Evolutionary conservation across 2,888 invertebrate species (phyloP).

Genomic region (Andrena dorsata): DNA sequence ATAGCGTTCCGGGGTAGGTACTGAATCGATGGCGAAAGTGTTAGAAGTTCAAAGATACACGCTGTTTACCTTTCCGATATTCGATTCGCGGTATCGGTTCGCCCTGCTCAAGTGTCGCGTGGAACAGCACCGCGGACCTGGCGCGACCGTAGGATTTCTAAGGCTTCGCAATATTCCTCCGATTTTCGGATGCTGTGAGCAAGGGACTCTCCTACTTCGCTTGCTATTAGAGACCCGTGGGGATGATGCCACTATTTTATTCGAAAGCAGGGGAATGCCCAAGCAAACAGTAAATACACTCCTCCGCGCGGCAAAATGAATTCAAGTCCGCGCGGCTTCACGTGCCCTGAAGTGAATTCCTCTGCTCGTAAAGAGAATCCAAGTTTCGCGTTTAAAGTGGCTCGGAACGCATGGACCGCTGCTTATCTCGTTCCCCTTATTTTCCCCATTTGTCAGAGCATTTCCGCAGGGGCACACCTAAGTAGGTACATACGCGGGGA

Average conservation of each 20-base stretch:
- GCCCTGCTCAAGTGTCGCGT: constrained; percentile 17
- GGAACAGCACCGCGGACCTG: constrained; percentile 13
- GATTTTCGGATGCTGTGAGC: not conserved
- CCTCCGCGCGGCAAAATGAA: not conserved
- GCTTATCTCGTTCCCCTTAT: constrained; percentile 5
- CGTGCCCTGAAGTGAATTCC: constrained; percentile 5
- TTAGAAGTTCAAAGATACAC: constrained; percentile 48
- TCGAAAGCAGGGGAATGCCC: no score
- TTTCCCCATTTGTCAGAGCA: not conserved
- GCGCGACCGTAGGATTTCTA: constrained; percentile 7
- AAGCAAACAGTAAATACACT: no score
- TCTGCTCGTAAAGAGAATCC: constrained; percentile 14
- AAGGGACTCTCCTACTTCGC: no score
- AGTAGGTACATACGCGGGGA: not conserved
- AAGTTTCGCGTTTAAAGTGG: constrained; percentile 12
- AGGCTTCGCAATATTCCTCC: constrained; percentile 11
- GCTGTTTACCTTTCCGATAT: constrained; percentile 55
- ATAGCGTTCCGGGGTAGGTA: constrained; percentile 24
- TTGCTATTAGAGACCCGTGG: no score
- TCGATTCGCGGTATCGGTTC: constrained; percentile 28
- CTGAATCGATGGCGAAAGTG: constrained; percentile 35
- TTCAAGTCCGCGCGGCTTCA: constrained; percentile 14
- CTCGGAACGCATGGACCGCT: not conserved
- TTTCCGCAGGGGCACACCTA: not conserved
- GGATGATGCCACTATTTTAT: no score